Evolutionary conservation across 1,140 invertebrate genomes (phyloP).

Genomic region (Sinonovacula constricta): DNA sequence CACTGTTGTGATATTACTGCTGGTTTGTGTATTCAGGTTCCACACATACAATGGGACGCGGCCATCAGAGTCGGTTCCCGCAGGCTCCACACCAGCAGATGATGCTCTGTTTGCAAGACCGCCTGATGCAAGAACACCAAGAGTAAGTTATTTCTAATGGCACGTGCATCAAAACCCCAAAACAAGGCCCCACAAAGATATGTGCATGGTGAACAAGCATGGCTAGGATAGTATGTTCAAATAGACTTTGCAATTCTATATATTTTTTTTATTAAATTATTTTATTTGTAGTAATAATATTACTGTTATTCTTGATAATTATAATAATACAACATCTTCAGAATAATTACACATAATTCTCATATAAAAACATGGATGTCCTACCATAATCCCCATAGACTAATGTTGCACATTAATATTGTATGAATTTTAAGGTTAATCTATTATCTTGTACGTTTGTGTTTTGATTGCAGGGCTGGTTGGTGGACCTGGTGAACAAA

Average conservation of each 20-base stretch:
- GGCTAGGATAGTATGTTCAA: not conserved
- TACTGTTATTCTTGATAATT: too few relatives aligned
- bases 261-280: too few relatives aligned
- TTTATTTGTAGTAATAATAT: too few relatives aligned
- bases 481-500: slow-evolving; percentile 96
- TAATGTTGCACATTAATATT: not conserved
- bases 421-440: not conserved
- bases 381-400: too few relatives aligned
- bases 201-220: not conserved
- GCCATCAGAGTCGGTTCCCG: slow-evolving; percentile 88
- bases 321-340: too few relatives aligned
- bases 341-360: too few relatives aligned
- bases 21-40: slow-evolving; percentile 84
- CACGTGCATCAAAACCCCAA: not conserved
- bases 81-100: slow-evolving; percentile 82
- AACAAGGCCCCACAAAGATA: not conserved
- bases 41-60: slow-evolving; percentile 94
- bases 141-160: slow-evolving; percentile 64
- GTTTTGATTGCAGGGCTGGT: slow-evolving; percentile 87
- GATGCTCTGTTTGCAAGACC: slow-evolving; percentile 90
- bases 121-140: slow-evolving; percentile 81
- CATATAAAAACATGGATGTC: too few relatives aligned
- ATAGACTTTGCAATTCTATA: too few relatives aligned
- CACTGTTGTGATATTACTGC: too few relatives aligned
- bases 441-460: too few relatives aligned